phyloP scores from a whole-genome alignment of 2,797 vertebrate genomes.

The Sebastes cheni region DNA sequence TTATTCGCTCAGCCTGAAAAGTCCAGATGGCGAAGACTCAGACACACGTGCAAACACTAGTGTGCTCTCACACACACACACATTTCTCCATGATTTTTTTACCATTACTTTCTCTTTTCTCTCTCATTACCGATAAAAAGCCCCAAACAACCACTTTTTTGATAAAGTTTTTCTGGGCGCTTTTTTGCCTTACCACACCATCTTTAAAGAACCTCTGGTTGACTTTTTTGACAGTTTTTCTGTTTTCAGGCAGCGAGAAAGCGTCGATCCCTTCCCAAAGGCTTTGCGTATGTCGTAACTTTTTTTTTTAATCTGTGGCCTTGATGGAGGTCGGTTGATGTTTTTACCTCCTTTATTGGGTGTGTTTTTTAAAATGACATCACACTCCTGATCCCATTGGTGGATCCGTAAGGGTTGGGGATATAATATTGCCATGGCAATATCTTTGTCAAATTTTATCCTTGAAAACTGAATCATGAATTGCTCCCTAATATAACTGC shows the following conservation, averaged over 20 bases:
- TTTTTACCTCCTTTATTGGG: slow-evolving; percentile 89
- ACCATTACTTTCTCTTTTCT: slow-evolving; percentile 85
- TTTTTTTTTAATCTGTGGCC: slow-evolving; percentile 81
- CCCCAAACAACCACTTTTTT: slow-evolving; percentile 89
- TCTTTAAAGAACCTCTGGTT: slow-evolving; percentile 78
- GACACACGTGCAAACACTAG: slow-evolving; percentile 64
- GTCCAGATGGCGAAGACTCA: slow-evolving; percentile 92
- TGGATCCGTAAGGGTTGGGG: slow-evolving; percentile 86
- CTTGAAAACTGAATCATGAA: slow-evolving; percentile 57
- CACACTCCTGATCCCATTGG: slow-evolving; percentile 96
- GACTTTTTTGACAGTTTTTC: slow-evolving; percentile 87
- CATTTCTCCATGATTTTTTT: slow-evolving; percentile 71
- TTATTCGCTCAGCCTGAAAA: slow-evolving; percentile 92
- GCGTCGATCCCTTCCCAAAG: slow-evolving; percentile 74
- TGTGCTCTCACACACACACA: slow-evolving; percentile 25
- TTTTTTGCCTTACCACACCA: slow-evolving; percentile 82
- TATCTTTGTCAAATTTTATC: slow-evolving; percentile 49
- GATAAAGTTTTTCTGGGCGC: slow-evolving; percentile 87
- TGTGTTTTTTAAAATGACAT: slow-evolving; percentile 89
- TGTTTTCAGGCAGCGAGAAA: slow-evolving; percentile 88
- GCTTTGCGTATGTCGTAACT: slow-evolving; percentile 82
- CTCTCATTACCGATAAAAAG: slow-evolving; percentile 86
- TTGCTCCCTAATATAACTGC: slow-evolving; percentile 89
- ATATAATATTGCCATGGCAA: slow-evolving; percentile 62
- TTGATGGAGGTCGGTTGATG: slow-evolving; percentile 85